Evolutionary conservation across 1,140 invertebrate genomes (phyloP).

Genomic region (Mya arenaria): DNA sequence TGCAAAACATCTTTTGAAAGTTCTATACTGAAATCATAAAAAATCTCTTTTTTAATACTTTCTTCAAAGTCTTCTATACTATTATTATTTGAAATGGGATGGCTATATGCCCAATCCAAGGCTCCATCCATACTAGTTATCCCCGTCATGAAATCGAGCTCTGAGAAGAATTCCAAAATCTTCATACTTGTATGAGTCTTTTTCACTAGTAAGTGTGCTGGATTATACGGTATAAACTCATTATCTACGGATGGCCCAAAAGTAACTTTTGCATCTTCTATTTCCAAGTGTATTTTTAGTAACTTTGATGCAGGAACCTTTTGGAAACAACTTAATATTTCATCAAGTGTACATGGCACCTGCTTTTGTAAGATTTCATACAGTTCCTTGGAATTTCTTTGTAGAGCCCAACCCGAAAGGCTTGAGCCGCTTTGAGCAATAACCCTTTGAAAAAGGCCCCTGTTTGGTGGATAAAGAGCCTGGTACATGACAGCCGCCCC

Average conservation of each 20-base stretch:
- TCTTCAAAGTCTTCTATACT: not conserved
- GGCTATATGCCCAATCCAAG: not conserved
- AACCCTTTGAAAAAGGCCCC: slow-evolving; percentile 56
- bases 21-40: not conserved
- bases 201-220: not conserved
- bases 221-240: slow-evolving; percentile 31
- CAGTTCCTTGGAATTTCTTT: not conserved
- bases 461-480: slow-evolving; percentile 19
- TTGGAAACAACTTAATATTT: slow-evolving; percentile 14
- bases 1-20: not conserved
- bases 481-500: slow-evolving; percentile 44
- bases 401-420: slow-evolving; percentile 29
- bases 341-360: not conserved
- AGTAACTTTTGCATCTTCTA: not conserved
- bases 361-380: not conserved
- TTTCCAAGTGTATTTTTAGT: not conserved
- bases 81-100: not conserved
- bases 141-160: slow-evolving; percentile 39
- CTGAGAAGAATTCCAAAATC: slow-evolving; percentile 21
- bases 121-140: slow-evolving; percentile 40
- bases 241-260: slow-evolving; percentile 24
- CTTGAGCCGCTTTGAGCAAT: slow-evolving; percentile 61
- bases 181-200: not conserved
- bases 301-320: not conserved
- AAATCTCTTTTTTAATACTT: not conserved